A percentile compares a stretch with the other conserved stretches of the same genome.
phyloP scores from a whole-genome alignment of 2,888 invertebrate genomes.

The Dryococelus australis region DNA sequence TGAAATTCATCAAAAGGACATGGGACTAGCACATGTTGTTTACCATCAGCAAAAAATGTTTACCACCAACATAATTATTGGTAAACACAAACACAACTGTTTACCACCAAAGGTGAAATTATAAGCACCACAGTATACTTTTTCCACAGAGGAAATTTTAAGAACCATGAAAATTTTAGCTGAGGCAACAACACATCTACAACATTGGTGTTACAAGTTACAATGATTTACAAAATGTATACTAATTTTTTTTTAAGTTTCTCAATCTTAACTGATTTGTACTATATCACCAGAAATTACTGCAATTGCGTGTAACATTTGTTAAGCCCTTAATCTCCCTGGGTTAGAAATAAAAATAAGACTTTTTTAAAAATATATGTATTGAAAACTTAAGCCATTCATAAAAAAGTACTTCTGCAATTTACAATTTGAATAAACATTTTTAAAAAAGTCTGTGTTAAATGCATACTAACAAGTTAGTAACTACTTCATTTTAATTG shows the following conservation, averaged over 20 bases:
- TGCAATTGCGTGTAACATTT: background rate
- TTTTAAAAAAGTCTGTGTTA: conserved; percentile 16
- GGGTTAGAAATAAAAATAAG: background rate
- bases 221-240: background rate
- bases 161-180: background rate
- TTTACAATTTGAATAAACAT: background rate
- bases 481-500: background rate
- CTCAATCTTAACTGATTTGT: conserved; percentile 6
- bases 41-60: background rate
- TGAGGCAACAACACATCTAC: background rate
- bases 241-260: background rate
- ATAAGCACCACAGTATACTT: background rate
- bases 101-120: background rate
- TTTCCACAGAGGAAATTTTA: background rate
- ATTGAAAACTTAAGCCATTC: conserved; percentile 16
- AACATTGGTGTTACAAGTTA: conserved; percentile 10
- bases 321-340: background rate
- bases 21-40: background rate
- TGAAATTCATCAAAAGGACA: background rate
- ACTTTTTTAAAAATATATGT: background rate
- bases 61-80: background rate
- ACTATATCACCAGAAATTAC: conserved; percentile 16
- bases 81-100: too few species aligned
- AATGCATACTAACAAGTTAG: conserved; percentile 3
- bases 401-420: background rate